A percentile compares a stretch with the other conserved stretches of the same genome.
phyloP scores from a whole-genome alignment of 2,113 vertebrate genomes.

The Numenius arquata region DNA sequence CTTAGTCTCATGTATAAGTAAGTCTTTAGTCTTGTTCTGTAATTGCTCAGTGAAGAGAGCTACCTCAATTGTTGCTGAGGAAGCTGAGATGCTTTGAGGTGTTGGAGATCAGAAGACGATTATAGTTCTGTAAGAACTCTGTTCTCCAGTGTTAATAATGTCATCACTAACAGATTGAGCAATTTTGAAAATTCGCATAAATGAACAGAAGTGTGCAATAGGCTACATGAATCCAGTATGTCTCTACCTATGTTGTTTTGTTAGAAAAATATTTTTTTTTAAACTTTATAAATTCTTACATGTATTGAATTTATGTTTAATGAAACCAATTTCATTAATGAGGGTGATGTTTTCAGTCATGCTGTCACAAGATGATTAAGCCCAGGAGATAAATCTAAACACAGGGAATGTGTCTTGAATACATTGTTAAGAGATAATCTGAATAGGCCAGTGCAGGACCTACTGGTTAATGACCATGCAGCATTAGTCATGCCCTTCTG shows the following conservation, averaged over 20 bases:
- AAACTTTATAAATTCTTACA: neutral
- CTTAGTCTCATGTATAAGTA: rapidly evolving
- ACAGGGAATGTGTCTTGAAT: neutral
- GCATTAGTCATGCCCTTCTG: neutral
- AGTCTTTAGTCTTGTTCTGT: neutral
- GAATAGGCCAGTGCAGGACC: neutral
- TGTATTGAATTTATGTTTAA: neutral
- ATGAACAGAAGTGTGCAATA: neutral
- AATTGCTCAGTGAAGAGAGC: neutral
- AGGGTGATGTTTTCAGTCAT: neutral
- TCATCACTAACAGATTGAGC: neutral
- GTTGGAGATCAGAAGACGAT: neutral
- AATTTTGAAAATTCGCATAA: neutral
- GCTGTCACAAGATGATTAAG: neutral
- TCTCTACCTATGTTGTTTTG: neutral
- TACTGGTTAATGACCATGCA: neutral
- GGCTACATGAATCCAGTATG: neutral
- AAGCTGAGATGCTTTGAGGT: neutral
- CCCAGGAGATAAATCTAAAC: neutral
- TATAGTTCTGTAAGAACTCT: neutral
- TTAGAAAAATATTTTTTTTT: neutral
- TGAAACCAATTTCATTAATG: neutral
- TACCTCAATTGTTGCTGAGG: neutral
- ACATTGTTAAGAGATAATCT: neutral
- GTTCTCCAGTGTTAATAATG: neutral